Evolutionary conservation across 2,888 invertebrate species (phyloP).

Genomic region (Chalcosyrphus nemorum): DNA sequence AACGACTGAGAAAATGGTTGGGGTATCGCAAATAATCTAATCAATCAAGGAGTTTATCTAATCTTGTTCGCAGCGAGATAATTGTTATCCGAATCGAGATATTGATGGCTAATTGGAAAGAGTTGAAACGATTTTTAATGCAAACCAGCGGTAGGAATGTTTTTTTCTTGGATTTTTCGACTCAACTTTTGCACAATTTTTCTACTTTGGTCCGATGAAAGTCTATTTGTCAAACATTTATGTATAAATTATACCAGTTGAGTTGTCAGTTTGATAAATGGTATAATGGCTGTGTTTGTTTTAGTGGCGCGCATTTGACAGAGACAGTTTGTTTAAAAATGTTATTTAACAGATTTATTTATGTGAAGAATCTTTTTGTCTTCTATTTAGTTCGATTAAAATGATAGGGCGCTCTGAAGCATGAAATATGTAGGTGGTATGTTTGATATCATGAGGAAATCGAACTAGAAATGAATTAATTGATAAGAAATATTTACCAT

Average conservation of each 20-base stretch:
- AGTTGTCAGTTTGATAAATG: slow-evolving; percentile 26
- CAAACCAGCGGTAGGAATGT: slow-evolving; percentile 17
- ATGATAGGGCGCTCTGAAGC: too few species aligned
- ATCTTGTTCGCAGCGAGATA: slow-evolving; percentile 35
- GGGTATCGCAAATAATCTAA: slow-evolving; percentile 53
- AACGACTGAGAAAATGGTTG: background rate
- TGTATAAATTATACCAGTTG: slow-evolving; percentile 36
- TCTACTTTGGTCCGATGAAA: slow-evolving; percentile 34
- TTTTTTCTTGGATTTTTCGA: slow-evolving; percentile 32
- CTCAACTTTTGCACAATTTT: slow-evolving; percentile 64
- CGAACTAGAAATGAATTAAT: too few species aligned
- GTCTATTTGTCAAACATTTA: slow-evolving; percentile 55
- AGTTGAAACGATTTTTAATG: slow-evolving; percentile 17
- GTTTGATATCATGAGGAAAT: too few species aligned
- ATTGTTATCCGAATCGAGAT: slow-evolving; percentile 1
- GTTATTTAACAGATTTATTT: background rate
- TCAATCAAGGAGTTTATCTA: slow-evolving; percentile 53
- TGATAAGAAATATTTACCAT: too few species aligned
- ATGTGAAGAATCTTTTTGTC: too few species aligned
- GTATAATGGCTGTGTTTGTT: slow-evolving; percentile 44
- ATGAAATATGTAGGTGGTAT: too few species aligned
- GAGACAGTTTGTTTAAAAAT: background rate
- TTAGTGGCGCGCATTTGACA: background rate
- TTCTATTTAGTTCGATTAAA: too few species aligned
- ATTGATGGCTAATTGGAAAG: slow-evolving; percentile 28